These are phyloP conservation scores for Vireo griseus DNA, from an alignment of 2,797 vertebrate species.

Conservation along the genomic window DNA sequence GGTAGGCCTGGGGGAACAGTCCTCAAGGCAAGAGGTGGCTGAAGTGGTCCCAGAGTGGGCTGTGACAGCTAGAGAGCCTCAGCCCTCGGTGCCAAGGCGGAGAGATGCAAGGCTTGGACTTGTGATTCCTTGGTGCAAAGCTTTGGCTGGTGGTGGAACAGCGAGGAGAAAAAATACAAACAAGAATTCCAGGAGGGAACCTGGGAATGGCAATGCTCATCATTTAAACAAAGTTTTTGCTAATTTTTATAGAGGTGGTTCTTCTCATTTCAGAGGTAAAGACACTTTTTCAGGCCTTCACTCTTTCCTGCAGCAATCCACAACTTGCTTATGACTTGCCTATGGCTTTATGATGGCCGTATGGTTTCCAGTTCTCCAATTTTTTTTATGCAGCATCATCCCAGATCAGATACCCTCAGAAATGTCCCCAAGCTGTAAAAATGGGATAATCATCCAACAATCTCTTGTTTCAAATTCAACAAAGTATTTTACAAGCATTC, in stretches of 20 bases:
- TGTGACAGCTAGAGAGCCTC: not conserved
- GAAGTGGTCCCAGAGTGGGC: rapidly evolving
- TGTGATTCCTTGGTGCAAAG: not conserved
- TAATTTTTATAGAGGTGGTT: not conserved
- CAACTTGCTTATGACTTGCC: not conserved
- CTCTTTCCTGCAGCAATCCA: not conserved
- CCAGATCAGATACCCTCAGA: not conserved
- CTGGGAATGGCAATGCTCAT: not conserved
- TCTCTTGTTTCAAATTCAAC: not conserved
- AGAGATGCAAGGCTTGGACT: not conserved
- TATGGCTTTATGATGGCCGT: not conserved
- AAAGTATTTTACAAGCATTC: slow-evolving; percentile 10
- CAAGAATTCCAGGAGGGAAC: not conserved
- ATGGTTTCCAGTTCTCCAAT: rapidly evolving
- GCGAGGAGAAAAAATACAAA: not conserved
- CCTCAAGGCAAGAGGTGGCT: not conserved
- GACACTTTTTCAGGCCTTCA: not conserved
- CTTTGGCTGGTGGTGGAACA: not conserved
- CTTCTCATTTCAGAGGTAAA: not conserved
- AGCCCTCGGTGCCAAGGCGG: not conserved
- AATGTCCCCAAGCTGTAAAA: not conserved
- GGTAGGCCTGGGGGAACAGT: not conserved
- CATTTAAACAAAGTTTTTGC: not conserved
- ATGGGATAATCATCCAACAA: not conserved
- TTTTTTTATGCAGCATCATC: not conserved